Conservation (phyloP, 2,113 vertebrate genomes). For the Oreamnos americanus region DNA sequence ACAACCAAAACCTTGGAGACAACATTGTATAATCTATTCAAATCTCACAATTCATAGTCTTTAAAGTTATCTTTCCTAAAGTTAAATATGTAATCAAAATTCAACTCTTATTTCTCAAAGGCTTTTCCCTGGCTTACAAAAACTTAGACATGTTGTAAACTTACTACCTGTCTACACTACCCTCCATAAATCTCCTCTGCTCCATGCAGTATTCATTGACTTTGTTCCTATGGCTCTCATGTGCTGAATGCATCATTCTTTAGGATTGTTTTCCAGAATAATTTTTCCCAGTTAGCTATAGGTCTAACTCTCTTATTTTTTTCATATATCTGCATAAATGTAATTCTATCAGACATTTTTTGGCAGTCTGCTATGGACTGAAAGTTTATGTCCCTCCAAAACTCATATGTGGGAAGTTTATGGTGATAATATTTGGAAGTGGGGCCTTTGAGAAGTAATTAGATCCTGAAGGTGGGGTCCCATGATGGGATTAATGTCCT, state of each 20-base stretch:
- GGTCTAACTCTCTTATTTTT: not conserved
- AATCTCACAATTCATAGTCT: not conserved
- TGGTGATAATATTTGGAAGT: not conserved
- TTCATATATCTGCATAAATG: not conserved
- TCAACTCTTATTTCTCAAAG: not conserved
- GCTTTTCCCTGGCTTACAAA: not conserved
- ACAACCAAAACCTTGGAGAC: not conserved
- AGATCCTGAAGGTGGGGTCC: not conserved
- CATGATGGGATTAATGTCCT: not conserved
- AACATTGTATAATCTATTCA: not conserved
- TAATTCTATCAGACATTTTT: not conserved
- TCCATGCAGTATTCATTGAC: not conserved
- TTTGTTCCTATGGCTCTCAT: not conserved
- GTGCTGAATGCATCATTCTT: not conserved
- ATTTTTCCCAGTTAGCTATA: not conserved
- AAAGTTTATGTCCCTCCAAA: not conserved
- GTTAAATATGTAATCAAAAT: not conserved
- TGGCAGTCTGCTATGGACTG: not conserved
- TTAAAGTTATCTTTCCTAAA: not conserved
- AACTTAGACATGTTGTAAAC: not conserved
- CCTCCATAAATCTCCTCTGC: not conserved
- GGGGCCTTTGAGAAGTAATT: not conserved
- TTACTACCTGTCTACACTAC: not conserved
- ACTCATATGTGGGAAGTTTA: not conserved
- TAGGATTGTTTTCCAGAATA: not conserved